These are phyloP conservation scores for Xenopus laevis DNA, from an alignment of 2,113 vertebrate species.

Conservation along the genomic window DNA sequence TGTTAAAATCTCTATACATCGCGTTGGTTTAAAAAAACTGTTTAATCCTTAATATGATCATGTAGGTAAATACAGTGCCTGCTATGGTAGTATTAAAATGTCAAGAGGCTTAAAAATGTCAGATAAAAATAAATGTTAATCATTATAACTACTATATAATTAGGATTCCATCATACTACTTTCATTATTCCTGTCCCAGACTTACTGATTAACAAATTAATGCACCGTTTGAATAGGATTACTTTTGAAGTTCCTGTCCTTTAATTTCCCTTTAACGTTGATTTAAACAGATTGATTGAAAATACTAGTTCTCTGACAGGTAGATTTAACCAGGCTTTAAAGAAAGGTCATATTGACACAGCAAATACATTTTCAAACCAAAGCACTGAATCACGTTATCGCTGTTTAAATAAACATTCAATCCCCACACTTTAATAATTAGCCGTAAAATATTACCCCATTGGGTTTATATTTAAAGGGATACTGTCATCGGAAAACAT, in stretches of 20 bases:
- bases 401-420: too few species aligned
- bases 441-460: too few species aligned
- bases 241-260: conserved; percentile 18
- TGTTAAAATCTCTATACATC: too few species aligned
- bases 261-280: background rate
- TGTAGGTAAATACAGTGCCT: background rate
- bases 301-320: conserved; percentile 11
- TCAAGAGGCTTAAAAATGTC: background rate
- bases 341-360: too few species aligned
- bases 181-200: conserved; percentile 25
- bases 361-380: too few species aligned
- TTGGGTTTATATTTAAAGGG: too few species aligned
- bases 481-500: too few species aligned
- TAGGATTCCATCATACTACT: conserved; percentile 13
- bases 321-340: too few species aligned
- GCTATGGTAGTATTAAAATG: background rate
- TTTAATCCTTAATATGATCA: background rate
- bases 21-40: background rate
- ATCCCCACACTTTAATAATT: too few species aligned
- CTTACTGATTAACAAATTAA: conserved; percentile 40
- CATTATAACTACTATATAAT: conserved; percentile 24
- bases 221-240: conserved; percentile 22
- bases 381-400: too few species aligned
- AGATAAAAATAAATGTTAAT: conserved; percentile 43
- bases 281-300: conserved; percentile 16